Evolutionary conservation across 2,113 vertebrate genomes (phyloP).

Genomic region (Coreoperca whiteheadi): DNA sequence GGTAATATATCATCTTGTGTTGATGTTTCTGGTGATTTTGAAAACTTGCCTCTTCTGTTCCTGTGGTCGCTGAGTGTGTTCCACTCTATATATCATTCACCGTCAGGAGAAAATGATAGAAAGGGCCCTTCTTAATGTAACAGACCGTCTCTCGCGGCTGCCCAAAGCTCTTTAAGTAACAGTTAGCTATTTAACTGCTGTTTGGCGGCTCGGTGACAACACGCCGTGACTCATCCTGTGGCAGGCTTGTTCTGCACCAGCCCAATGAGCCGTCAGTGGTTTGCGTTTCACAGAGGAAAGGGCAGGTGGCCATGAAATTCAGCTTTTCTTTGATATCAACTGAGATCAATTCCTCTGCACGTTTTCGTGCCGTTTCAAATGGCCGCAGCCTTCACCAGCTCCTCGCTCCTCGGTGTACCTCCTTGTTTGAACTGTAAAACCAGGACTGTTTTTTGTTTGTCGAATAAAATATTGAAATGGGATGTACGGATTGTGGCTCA

Average conservation of each 20-base stretch:
- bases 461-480: constrained; percentile 68
- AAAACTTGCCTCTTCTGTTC: constrained; percentile 8
- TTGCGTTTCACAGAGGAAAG: constrained; percentile 1
- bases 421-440: constrained; percentile 56
- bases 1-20: constrained; percentile 30
- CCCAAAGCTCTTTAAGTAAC: constrained; percentile 39
- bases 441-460: constrained; percentile 66
- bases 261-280: constrained; percentile 1
- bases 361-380: constrained; percentile 8
- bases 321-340: constrained; percentile 13
- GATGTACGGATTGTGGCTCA: background rate
- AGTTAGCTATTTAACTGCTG: constrained; percentile 19
- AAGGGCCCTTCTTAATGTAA: background rate
- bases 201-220: constrained; percentile 2
- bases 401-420: constrained; percentile 36
- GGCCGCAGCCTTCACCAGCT: constrained; percentile 12
- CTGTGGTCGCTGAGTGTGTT: constrained; percentile 28
- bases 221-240: background rate
- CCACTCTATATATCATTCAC: constrained; percentile 14
- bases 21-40: constrained; percentile 33
- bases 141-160: background rate
- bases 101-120: background rate
- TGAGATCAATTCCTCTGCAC: constrained; percentile 2
- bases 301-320: background rate
- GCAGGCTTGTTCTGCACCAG: background rate